Base-by-base conservation (phyloP, 2,888 invertebrate genomes). In the Diadegma fenestrale region DNA sequence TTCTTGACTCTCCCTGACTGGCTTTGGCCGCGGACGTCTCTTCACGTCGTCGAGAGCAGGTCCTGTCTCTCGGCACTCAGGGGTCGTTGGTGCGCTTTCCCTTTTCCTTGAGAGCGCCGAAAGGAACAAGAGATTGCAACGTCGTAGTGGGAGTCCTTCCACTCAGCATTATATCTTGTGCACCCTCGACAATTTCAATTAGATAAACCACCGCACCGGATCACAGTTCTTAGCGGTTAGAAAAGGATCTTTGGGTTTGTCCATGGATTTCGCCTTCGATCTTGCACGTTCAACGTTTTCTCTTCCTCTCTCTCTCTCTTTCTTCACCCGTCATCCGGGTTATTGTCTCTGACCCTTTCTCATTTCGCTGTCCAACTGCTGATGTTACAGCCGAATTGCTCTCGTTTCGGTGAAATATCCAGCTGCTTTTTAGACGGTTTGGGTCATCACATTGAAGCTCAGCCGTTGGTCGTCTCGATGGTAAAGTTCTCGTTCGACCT, bases 111-210 rank as follows among this genome's bases (percentile, higher is more conserved):
- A 86, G 82, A 66, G 75, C 72, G 81, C 51, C 64, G 63, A 63
- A 33, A 76, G 64, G 33, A 17, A 61, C 22, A 73, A 45, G 37
- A 17, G 33, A 61, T 64, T 75, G 73, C 76, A 84, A 66, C 69
- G 71, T 84, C 76, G 68, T 69, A 78, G 76, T n/a, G 26, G 48
- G 66, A 76, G 77, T 82, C 84, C 81, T 83, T 78, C 80, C 79
- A 75, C 85, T 80, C 71, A 64, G 26, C 69, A 17, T 81, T 86
- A 84, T 78, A 84, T 88, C 87, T 58, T 58, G 87, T 87, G 86
- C 87, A 89, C 90, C 88, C 91, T 91, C 92, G 92, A 93, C 92
- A 92, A 93, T 92, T 93, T 91, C 93, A 93, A 93, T 93, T 93
- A 93, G 91, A 93, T 92, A 93, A 93, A 93, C 92, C 92, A 88